phyloP scores from a whole-genome alignment of 2,888 invertebrate genomes.

The Tachina lurida region DNA sequence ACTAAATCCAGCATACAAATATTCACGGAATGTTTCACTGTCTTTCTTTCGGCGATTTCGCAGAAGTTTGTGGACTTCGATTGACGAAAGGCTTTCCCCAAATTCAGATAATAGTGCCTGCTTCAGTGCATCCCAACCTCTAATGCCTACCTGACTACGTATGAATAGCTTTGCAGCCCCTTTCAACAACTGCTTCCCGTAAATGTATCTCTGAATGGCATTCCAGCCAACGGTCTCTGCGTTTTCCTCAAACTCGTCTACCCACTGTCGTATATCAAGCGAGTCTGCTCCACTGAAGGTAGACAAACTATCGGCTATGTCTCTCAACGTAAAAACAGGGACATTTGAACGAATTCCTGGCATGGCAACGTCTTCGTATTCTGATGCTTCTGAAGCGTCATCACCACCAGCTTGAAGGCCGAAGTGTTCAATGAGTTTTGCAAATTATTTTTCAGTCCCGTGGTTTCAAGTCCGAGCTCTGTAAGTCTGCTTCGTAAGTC shows the following conservation, averaged over 20 bases:
- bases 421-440: conserved; percentile 4
- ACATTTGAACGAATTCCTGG: neutral
- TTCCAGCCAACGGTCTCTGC: conserved; percentile 17
- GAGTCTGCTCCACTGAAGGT: conserved; percentile 53
- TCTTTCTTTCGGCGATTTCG: conserved; percentile 50
- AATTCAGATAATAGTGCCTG: conserved; percentile 17
- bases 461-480: neutral
- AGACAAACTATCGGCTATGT: conserved; percentile 59
- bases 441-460: conserved; percentile 1
- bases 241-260: conserved; percentile 12
- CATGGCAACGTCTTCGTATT: neutral
- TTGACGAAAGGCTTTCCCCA: conserved; percentile 27
- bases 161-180: conserved; percentile 19
- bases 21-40: conserved; percentile 47
- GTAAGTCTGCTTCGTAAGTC: neutral
- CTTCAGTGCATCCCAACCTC: neutral
- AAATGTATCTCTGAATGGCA: conserved; percentile 23
- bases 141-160: conserved; percentile 6
- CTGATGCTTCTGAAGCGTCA: neutral
- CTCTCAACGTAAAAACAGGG: conserved; percentile 54
- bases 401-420: conserved; percentile 6
- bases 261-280: conserved; percentile 33
- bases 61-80: conserved; percentile 51
- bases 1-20: conserved; percentile 41
- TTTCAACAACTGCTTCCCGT: conserved; percentile 28